These are phyloP conservation scores for Lasiurus borealis DNA, from an alignment of 2,113 vertebrate genomes.

Conservation along the genomic window DNA sequence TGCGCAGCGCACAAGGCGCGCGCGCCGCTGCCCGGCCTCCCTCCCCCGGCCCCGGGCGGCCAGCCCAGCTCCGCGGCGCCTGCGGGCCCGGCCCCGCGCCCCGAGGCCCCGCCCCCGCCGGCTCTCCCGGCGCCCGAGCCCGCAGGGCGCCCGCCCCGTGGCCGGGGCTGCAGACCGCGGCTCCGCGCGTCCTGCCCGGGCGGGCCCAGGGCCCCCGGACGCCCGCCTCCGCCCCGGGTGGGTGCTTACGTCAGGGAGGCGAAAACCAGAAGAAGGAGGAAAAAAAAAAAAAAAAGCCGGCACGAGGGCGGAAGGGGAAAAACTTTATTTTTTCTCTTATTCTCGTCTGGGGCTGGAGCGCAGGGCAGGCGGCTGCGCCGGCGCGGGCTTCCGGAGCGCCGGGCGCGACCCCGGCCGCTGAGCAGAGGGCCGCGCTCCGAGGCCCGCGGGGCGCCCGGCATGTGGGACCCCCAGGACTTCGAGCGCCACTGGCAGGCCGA, in stretches of 20 bases:
- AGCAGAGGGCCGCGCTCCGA: conserved; percentile 86
- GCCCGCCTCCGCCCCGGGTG: conserved; percentile 62
- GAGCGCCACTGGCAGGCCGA: conserved; percentile 93
- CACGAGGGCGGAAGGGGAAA: conserved; percentile 78
- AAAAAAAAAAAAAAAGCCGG: background rate
- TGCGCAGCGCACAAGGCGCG: background rate
- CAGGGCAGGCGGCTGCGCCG: background rate
- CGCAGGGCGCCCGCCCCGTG: background rate
- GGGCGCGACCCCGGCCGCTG: background rate
- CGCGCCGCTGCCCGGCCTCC: background rate
- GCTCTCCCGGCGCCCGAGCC: background rate
- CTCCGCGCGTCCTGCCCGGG: background rate
- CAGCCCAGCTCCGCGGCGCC: accelerated
- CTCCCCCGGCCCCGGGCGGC: background rate
- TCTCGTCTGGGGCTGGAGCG: conserved; percentile 46
- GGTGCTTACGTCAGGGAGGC: conserved; percentile 78
- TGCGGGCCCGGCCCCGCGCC: background rate
- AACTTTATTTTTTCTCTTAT: conserved; percentile 68
- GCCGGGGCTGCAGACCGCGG: background rate
- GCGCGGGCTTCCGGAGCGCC: background rate
- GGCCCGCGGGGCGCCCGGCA: conserved; percentile 87
- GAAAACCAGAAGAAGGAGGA: conserved; percentile 67
- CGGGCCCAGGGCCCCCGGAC: conserved; percentile 22
- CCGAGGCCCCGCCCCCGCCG: background rate
- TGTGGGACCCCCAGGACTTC: conserved; percentile 94